These are phyloP conservation scores for Adineta ricciae DNA, from an alignment of 2,888 invertebrate genomes.

Conservation along the genomic window DNA sequence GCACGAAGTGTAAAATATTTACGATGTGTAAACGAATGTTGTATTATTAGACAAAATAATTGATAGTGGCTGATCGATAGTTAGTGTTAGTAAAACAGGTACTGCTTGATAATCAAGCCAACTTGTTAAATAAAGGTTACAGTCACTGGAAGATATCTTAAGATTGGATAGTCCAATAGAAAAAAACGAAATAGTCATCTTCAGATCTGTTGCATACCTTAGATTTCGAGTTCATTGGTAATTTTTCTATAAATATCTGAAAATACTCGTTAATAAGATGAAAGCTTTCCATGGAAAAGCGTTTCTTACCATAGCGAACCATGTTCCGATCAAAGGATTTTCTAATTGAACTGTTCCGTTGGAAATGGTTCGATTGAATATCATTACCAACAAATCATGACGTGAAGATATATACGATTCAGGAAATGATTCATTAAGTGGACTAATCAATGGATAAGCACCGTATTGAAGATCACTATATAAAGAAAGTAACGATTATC, in stretches of 20 bases:
- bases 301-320: slow-evolving; percentile 8
- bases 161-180: not conserved
- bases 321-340: not conserved
- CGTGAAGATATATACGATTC: not conserved
- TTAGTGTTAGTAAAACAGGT: not conserved
- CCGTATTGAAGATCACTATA: not conserved
- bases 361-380: not conserved
- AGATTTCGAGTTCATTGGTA: not conserved
- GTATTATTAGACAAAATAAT: not conserved
- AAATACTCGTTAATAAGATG: not conserved
- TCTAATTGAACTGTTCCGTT: not conserved
- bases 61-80: not conserved
- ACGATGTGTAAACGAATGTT: not conserved
- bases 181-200: not conserved
- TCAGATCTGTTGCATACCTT: not conserved
- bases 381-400: not conserved
- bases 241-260: not conserved
- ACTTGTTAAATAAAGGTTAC: not conserved
- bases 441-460: not conserved
- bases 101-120: not conserved
- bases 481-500: not conserved
- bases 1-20: not conserved
- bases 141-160: not conserved
- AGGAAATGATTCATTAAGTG: not conserved
- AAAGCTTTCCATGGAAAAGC: too few species aligned